Evolutionary conservation across 2,113 vertebrate genomes (phyloP).

Genomic region (Panthera tigris): DNA sequence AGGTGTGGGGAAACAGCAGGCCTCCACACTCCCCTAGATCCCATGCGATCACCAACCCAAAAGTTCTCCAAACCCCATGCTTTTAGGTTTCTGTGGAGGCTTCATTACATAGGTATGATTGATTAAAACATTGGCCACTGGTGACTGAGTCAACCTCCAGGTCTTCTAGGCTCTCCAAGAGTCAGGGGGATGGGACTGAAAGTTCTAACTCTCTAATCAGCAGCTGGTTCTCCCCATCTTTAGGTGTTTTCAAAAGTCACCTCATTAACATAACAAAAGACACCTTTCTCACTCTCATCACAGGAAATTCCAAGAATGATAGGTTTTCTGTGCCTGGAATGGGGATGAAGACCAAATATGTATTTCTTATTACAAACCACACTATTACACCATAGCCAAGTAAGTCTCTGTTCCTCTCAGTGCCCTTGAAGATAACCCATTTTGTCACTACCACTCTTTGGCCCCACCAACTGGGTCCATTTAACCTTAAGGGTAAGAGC

Average conservation of each 20-base stretch:
- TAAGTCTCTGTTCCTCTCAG: neutral
- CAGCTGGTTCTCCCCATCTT: neutral
- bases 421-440: neutral
- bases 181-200: neutral
- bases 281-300: neutral
- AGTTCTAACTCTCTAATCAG: neutral
- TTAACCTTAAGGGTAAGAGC: neutral
- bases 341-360: neutral
- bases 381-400: neutral
- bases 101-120: neutral
- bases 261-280: neutral
- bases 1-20: neutral
- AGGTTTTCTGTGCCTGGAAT: neutral
- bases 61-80: neutral
- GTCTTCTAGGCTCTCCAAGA: neutral
- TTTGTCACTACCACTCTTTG: neutral
- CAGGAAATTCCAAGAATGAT: neutral
- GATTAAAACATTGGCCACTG: neutral
- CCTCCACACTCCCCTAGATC: neutral
- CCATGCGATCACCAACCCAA: accelerated
- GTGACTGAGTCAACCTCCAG: neutral
- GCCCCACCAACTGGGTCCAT: neutral
- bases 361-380: neutral
- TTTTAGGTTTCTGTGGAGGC: neutral
- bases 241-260: neutral